phyloP scores from a whole-genome alignment of 2,888 invertebrate genomes.

The Zelleria hepariella region DNA sequence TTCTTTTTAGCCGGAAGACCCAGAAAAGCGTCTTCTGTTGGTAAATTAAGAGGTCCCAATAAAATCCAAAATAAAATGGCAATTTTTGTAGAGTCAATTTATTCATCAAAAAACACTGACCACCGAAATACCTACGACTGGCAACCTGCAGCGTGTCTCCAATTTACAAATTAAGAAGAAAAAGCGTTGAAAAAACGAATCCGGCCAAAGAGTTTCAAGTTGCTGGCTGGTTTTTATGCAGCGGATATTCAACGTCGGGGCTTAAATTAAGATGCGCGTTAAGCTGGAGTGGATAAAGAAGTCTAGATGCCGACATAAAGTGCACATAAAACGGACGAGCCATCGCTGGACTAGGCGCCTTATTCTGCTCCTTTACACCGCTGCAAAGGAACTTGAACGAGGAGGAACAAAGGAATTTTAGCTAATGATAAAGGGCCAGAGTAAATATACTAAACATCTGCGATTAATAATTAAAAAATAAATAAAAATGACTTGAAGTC shows the following conservation, averaged over 20 bases:
- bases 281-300: conserved; percentile 54
- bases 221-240: conserved; percentile 12
- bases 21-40: neutral
- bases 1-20: neutral
- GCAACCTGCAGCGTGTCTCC: neutral
- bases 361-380: neutral
- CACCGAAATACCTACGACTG: neutral
- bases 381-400: neutral
- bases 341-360: conserved; percentile 35
- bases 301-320: conserved; percentile 56
- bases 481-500: too few species aligned
- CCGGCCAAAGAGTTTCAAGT: conserved; percentile 1
- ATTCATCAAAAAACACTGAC: neutral
- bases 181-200: neutral
- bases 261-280: conserved; percentile 59
- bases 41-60: neutral
- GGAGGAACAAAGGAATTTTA: too few species aligned
- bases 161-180: neutral
- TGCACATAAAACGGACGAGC: conserved; percentile 60
- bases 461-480: too few species aligned
- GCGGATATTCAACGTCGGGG: conserved; percentile 31
- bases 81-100: neutral
- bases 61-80: neutral
- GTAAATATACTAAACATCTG: too few species aligned
- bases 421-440: too few species aligned